Percentiles rank a stretch among this genome's conserved stretches.
Conservation (phyloP, 2,888 invertebrate species). For the Meghimatium bilineatum region DNA sequence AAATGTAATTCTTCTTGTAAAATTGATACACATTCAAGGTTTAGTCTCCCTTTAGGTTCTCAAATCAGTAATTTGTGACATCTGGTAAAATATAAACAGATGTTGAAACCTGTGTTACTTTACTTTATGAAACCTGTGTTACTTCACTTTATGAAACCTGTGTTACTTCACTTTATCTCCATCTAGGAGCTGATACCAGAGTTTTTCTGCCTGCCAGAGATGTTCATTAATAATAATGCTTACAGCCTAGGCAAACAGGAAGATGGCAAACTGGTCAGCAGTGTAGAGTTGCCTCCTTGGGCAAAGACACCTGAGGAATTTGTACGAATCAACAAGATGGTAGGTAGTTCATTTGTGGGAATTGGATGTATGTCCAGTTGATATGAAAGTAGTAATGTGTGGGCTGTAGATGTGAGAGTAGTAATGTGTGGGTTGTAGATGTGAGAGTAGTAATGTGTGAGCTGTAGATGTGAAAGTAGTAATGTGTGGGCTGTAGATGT, state of each 20-base stretch:
- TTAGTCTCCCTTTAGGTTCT: no score
- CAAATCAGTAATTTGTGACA: no score
- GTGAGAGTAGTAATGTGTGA: not conserved
- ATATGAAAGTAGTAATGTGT: not conserved
- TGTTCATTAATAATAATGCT: constrained; percentile 92
- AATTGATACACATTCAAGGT: no score
- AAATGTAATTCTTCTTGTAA: no score
- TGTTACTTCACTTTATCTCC: not conserved
- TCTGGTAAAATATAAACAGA: no score
- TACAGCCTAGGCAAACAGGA: constrained; percentile 93
- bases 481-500: no score
- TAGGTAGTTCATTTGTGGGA: constrained; percentile 68
- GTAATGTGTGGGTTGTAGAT: not conserved
- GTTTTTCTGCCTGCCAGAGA: constrained; percentile 98
- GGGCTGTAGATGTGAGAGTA: not conserved
- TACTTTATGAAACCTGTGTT: no score
- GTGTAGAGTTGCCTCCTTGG: constrained; percentile 97
- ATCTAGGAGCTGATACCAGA: constrained; percentile 96
- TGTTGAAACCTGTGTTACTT: no score
- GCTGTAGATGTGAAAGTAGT: no score
- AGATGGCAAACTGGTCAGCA: constrained; percentile 88
- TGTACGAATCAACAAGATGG: constrained; percentile 97
- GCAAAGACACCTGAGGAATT: constrained; percentile 96
- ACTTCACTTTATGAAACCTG: no score
- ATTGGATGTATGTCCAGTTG: not conserved